Base-by-base conservation (phyloP, 2,113 vertebrate species). In the Acrocephalus arundinaceus region DNA sequence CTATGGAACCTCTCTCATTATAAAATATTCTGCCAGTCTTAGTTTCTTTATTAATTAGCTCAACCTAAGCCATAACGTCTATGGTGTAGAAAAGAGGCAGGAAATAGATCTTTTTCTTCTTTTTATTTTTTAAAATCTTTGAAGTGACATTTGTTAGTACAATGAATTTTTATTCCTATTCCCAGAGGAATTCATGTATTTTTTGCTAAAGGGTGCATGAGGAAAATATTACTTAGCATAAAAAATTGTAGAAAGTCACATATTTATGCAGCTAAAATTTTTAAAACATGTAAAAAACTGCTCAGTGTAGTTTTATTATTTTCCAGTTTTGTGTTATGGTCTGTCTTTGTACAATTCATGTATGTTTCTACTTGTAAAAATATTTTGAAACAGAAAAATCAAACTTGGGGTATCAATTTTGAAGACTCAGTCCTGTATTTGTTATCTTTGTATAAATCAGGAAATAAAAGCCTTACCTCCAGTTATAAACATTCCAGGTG, bases 401-500 rank as follows among this genome's bases (percentile, higher is more conserved):
- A 61, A 37, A 58, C 8, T 43, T 37, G 6, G 39, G 52, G 16
- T 35, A 63, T 35, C 19, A 28, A 1, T 62, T 85, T 62, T 55
- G 37, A 82, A 89, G 76, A 78, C 19, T 24, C 25, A 45, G 63
- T 37, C 51, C 13, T 57, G 7, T 75, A 54, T 77, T 63, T 68
- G 37, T 65, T 52, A 81, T 49, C 46, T 65, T 48, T 25, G 16
- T 35, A 61, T 25, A 81, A 41, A 72, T n/a, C 22, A 65, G 55
- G 25, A 89, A 80, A 66, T 33, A 85, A 80, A 94, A 63, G 11
- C 13, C 92, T 95, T 96, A 98, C 98, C 99, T 98, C 99, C 99
- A 12, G 99, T 99, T 93, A 99, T 97, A 96, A 99, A 99, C 99
- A 99, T 99, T 95, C 99, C 99, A 9, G 99, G 99, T n/a, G 99